Evolutionary conservation across 2,888 invertebrate genomes (phyloP), one percentile per base, ranked within the genome.

Genomic region (Malthinus flaveolus): DNA sequence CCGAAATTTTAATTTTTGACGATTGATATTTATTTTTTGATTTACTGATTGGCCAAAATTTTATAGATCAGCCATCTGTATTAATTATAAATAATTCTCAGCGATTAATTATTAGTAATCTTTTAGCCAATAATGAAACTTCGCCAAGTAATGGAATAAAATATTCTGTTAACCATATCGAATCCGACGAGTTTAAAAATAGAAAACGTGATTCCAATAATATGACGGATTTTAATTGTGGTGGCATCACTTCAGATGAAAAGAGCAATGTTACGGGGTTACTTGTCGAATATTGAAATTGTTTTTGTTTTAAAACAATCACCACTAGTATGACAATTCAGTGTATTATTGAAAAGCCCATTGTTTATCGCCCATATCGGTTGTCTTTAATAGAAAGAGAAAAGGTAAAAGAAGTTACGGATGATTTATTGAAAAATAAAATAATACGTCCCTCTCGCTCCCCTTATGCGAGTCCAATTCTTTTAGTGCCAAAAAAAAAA

Each of bases 271-370:
- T 33, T 8, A 33, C 33, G 8, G 8, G 33, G 33, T 8, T 57
- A 45, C 53, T 59, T 44, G 49, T 49, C 42, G 54, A 49, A 34
- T 54, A 54, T 49, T 49, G 37, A 37, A 46, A 54, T 15, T 23
- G 52, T 45, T 45, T 52, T 32, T 52, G 44, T 52, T 52, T 52
- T 52, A 52, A 52, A 44, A 52, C 52, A 31, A 52, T 3, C 45
- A 45, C 52, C 11, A 45, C 12, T 32, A 32, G 33, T n/a, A 52
- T 52, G 52, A 32, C 8, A 7, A 52, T 52, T 32, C 12, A 45
- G 9, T 44, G 44, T 33, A 53, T 35, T n/a, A 31, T 36, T 10
- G 47, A 46, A 9, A 36, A 53, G 31, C 47, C 54, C n/a, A 48
- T 53, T 11, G 53, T 53, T 32, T 51, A 39, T 42, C 51, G 44